These are phyloP conservation scores for Aelia acuminata DNA, from an alignment of 2,888 invertebrate species.

Conservation along the genomic window DNA sequence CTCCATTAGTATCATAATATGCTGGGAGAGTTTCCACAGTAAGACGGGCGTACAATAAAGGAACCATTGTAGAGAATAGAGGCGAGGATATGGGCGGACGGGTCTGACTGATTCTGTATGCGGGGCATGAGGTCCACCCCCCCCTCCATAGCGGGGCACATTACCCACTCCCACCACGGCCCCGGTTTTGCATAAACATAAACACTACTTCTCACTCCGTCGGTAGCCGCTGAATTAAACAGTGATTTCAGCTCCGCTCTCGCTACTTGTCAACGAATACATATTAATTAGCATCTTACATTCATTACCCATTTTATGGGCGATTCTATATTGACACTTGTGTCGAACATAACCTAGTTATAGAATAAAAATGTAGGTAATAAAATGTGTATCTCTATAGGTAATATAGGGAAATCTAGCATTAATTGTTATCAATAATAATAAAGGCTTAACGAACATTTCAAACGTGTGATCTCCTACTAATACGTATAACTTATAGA, in stretches of 20 bases:
- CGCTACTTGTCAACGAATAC: constrained; percentile 20
- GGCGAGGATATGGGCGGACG: neutral
- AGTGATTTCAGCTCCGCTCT: constrained; percentile 19
- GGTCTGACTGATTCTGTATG: constrained; percentile 1
- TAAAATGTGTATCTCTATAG: too few species aligned
- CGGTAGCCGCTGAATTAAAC: constrained; percentile 31
- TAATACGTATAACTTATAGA: too few species aligned
- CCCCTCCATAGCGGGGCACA: neutral
- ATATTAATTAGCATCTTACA: constrained; percentile 17
- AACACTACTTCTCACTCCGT: constrained; percentile 36
- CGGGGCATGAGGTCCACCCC: neutral
- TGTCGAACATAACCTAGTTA: too few species aligned
- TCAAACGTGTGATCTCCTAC: too few species aligned
- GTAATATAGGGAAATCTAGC: too few species aligned
- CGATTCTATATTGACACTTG: neutral
- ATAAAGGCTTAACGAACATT: too few species aligned
- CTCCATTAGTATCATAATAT: constrained; percentile 22
- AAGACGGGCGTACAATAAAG: constrained; percentile 2
- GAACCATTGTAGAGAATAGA: neutral
- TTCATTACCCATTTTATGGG: neutral
- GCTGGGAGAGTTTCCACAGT: neutral
- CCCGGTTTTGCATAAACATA: constrained; percentile 40
- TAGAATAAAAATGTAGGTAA: too few species aligned
- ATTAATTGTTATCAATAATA: too few species aligned
- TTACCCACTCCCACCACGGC: neutral